phyloP scores from a whole-genome alignment of 2,797 vertebrate species.

The Mus caroli region DNA sequence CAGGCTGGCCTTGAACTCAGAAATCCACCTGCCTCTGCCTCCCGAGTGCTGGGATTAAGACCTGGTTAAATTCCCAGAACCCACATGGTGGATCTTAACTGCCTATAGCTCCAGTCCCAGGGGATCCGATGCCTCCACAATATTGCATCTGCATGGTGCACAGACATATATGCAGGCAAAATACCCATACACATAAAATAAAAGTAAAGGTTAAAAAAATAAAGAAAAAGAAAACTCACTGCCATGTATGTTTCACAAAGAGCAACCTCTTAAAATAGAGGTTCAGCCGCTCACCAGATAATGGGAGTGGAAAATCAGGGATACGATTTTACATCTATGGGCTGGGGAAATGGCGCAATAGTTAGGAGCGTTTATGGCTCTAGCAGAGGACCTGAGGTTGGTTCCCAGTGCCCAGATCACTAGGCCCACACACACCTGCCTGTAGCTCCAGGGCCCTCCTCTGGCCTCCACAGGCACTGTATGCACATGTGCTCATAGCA shows the following conservation, averaged over 20 bases:
- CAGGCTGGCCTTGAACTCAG: no score
- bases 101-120: background rate
- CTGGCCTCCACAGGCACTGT: background rate
- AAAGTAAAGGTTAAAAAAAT: background rate
- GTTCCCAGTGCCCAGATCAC: background rate
- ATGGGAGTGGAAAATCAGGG: background rate
- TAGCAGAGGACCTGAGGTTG: background rate
- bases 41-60: no score
- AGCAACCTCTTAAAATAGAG: conserved; percentile 8
- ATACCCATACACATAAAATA: background rate
- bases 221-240: conserved; percentile 19
- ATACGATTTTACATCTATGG: background rate
- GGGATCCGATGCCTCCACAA: background rate
- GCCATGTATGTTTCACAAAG: conserved; percentile 20
- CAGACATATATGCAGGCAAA: background rate
- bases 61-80: background rate
- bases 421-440: background rate
- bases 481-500: background rate
- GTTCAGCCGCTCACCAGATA: conserved; percentile 39
- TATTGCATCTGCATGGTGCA: background rate
- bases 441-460: background rate
- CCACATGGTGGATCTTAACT: background rate
- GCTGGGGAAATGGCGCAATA: background rate
- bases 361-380: background rate
- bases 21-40: no score